Conservation (phyloP, 2,888 invertebrate species). For the Dorcus parallelipipedus region DNA sequence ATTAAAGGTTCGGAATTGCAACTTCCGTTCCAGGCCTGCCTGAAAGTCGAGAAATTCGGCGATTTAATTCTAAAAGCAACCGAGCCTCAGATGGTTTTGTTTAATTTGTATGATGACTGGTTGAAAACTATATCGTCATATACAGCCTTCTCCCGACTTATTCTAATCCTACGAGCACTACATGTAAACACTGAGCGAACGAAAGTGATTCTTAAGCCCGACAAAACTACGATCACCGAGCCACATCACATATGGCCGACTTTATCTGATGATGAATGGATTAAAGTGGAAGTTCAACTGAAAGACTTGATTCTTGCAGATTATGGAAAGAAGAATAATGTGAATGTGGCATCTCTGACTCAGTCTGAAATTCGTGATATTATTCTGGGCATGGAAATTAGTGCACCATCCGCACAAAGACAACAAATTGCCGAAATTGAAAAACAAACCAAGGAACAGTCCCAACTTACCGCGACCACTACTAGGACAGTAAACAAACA, state of each 20-base stretch:
- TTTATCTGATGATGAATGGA: constrained; percentile 97
- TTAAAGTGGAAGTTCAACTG: constrained; percentile 96
- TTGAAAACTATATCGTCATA: constrained; percentile 98
- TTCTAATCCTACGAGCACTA: constrained; percentile 91
- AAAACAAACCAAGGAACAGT: constrained; percentile 99
- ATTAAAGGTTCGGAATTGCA: constrained; percentile 99
- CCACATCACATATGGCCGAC: constrained; percentile 99
- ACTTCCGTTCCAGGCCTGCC: constrained; percentile 97
- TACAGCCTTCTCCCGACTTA: constrained; percentile 97
- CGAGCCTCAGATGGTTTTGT: constrained; percentile 99
- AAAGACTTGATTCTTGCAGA: constrained; percentile 98
- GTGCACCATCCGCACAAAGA: constrained; percentile 96
- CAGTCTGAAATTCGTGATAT: constrained; percentile 99
- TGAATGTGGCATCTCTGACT: constrained; percentile 97
- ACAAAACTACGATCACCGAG: constrained; percentile 98
- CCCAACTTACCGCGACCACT: constrained; percentile 96
- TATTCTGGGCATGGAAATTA: constrained; percentile 99
- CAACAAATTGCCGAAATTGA: constrained; percentile 99
- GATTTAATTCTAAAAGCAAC: constrained; percentile 98
- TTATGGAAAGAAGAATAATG: constrained; percentile 99
- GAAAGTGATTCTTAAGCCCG: constrained; percentile 97
- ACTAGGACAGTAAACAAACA: constrained; percentile 99
- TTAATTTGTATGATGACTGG: constrained; percentile 99
- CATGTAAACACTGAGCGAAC: constrained; percentile 99
- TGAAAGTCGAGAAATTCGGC: constrained; percentile 99